These are phyloP conservation scores for Arctocebus calabarensis DNA, from an alignment of 2,797 vertebrate species.

Conservation along the genomic window DNA sequence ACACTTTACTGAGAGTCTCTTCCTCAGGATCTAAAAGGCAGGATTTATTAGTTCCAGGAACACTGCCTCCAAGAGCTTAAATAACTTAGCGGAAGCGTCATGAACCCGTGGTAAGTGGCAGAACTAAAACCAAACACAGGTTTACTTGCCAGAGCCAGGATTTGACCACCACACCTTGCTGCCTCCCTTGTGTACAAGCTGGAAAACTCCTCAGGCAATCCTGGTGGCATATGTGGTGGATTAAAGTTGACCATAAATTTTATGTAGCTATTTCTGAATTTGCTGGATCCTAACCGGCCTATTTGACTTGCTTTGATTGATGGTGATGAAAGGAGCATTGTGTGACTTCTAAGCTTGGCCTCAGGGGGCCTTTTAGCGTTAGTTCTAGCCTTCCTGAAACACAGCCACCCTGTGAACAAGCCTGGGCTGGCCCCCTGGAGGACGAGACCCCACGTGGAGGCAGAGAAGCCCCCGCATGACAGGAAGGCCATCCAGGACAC, in stretches of 20 bases:
- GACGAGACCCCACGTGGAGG: neutral
- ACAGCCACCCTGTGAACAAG: neutral
- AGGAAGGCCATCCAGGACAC: neutral
- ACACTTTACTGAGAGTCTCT: neutral
- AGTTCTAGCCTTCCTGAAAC: constrained; percentile 7
- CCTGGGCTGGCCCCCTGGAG: neutral
- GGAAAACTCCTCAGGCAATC: neutral
- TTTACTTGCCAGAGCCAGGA: neutral
- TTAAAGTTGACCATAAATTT: constrained; percentile 7
- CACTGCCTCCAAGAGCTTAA: neutral
- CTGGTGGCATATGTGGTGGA: neutral
- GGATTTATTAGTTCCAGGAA: constrained; percentile 29
- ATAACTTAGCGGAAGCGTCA: neutral
- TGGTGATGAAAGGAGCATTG: neutral
- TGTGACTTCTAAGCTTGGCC: neutral
- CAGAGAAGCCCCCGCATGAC: neutral
- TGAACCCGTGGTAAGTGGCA: neutral
- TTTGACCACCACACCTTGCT: neutral
- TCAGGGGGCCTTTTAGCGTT: neutral
- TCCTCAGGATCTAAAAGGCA: neutral
- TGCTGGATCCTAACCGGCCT: neutral
- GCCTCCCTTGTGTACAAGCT: neutral
- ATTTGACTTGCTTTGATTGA: neutral
- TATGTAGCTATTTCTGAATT: neutral
- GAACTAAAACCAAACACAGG: constrained; percentile 5